Evolutionary conservation across 2,113 vertebrate species (phyloP).

Genomic region (Myotis brandtii): DNA sequence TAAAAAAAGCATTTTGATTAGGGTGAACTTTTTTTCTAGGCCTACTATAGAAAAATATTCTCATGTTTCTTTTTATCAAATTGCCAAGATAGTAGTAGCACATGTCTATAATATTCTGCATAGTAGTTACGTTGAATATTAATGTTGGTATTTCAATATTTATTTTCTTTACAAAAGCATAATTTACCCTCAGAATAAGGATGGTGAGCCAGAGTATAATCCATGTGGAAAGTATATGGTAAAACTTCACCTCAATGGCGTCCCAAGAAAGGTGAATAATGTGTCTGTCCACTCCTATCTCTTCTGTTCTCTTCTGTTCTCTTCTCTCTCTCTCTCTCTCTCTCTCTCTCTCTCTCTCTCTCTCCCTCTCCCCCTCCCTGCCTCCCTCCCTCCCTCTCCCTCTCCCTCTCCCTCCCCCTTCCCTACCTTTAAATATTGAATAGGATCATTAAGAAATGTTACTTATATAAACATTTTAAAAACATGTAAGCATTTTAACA

Average conservation of each 20-base stretch:
- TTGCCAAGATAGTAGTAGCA: constrained; percentile 51
- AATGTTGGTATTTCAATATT: constrained; percentile 60
- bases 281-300: neutral
- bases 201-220: constrained; percentile 97
- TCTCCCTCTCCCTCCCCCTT: neutral
- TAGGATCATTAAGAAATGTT: constrained; percentile 39
- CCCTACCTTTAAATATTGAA: constrained; percentile 19
- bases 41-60: constrained; percentile 14
- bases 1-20: constrained; percentile 23
- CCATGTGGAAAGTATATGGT: constrained; percentile 99
- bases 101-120: neutral
- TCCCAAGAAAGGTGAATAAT: constrained; percentile 94
- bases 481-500: constrained; percentile 35
- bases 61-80: constrained; percentile 57
- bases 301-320: neutral
- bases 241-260: constrained; percentile 98
- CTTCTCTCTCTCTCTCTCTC: neutral
- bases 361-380: fast-evolving
- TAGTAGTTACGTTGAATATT: constrained; percentile 61
- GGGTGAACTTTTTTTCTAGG: constrained; percentile 44
- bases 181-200: constrained; percentile 98
- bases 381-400: neutral
- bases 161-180: constrained; percentile 88
- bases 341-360: neutral
- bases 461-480: constrained; percentile 33